Base-by-base conservation (phyloP, 2,113 vertebrate species). In the Campylomormyrus tamandua region DNA sequence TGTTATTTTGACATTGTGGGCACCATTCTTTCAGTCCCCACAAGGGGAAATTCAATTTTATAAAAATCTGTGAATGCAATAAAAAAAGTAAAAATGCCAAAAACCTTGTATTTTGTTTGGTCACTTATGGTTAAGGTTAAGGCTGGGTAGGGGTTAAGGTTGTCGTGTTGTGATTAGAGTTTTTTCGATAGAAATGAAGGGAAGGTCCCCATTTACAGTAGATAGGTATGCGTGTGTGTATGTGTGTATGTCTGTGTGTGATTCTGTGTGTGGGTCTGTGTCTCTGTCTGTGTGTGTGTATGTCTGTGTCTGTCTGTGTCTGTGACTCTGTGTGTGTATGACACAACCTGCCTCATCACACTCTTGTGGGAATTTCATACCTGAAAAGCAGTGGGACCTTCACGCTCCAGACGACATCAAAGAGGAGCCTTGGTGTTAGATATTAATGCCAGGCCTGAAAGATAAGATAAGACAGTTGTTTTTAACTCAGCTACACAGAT, bases 381-480 rank as follows among this genome's bases (percentile, higher is more conserved):
- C n/a, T 62, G n/a, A 85, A 66, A 27, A 66, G 56, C 21, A 62
- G 52, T 48, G 31, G 13, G 77, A 56, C 74, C 50, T 83, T 89
- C 21, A 53, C 10, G 46, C 21, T 70, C 19, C 35, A 42, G 19
- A 58, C 3, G 11, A 45, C 74, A 89, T 89, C 74, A 89, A 83
- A 83, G 35, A 31, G 88, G 74, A 74, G 52, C 88, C 74, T 89
- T 89, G 74, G 50, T 35, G 31, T 83, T 89, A 49, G 50, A 83
- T 83, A 89, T 83, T 52, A 83, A 24, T 74, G 52, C 49, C 70
- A 56, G 48, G 48, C 49, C 62, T 45, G 19, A 52, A 35, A 83
- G 88, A 89, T 89, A 89, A 89, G 88, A 74, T 27, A 74, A 42
- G 74, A 42, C 74, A 80, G 74, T 42, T 39, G 74, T 80, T 80